Evolutionary conservation across 2,113 vertebrate species (phyloP), one percentile per base, ranked within the genome.

Genomic region (Sclerurus mexicanus): DNA sequence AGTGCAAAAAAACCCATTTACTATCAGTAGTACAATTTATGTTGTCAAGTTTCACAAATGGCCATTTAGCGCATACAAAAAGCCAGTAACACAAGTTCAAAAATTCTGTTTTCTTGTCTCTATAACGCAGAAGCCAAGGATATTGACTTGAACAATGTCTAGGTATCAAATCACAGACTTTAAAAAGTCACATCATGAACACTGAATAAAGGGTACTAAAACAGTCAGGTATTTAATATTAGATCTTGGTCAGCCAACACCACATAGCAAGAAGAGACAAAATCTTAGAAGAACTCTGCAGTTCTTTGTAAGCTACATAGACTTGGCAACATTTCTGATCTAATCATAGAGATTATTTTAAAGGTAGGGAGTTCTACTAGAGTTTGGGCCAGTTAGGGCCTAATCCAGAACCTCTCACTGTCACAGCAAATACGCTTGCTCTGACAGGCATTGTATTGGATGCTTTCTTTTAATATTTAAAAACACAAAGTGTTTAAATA

Each of bases 61-160:
- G 96, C 98, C 98, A 98, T 98, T 98, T 97, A 98, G 97, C 97
- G 87, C 95, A 94, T 98, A 98, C 97, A 98, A 99, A 98, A 98
- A 98, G 97, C 97, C 93, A 96, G 96, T 97, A 97, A 98, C 97
- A 98, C 98, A 83, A 97, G 96, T 97, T 97, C 94, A 77, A 96
- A 97, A 97, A 95, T 91, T 94, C 95, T 89, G 40, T 86, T 88
- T 93, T 93, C 82, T 96, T 83, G 82, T 96, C 86, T 97, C 82
- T 98, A 93, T 94, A 93, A 91, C 2, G 95, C 74, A 87, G 94
- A 98, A 97, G 96, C 97, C 97, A 96, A 96, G 95, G 91, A 97
- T 97, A 98, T 58, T 94, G 78, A 98, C 96, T 97, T 95, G 93
- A 98, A 98, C 97, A 97, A 96, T 98, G 96, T 91, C 94, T 97